phyloP scores from a whole-genome alignment of 1,140 invertebrate genomes.

The Propsilocerus akamusi region DNA sequence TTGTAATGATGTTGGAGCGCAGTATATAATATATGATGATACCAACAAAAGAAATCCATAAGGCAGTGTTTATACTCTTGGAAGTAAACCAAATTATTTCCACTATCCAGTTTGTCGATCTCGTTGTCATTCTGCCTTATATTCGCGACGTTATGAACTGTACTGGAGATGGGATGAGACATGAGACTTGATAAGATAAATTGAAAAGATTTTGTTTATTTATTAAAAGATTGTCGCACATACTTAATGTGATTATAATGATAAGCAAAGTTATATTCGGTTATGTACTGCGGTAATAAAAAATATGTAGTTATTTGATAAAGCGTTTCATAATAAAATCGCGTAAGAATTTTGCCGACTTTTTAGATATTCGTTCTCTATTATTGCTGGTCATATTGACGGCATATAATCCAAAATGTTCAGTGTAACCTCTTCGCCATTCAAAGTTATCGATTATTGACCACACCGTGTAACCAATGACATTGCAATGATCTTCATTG shows the following conservation, averaged over 20 bases:
- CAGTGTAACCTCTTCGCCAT: slow-evolving; percentile 25
- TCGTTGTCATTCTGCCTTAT: neutral
- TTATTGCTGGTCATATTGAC: slow-evolving; percentile 26
- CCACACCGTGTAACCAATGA: slow-evolving; percentile 35
- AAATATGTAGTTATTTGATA: too few species aligned
- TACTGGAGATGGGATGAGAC: too few species aligned
- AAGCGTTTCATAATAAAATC: neutral
- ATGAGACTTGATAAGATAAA: too few species aligned
- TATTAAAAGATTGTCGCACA: too few species aligned
- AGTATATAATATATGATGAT: neutral
- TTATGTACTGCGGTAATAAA: too few species aligned
- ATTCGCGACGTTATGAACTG: neutral
- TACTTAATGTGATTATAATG: too few species aligned
- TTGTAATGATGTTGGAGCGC: too few species aligned
- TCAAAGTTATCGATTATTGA: slow-evolving; percentile 40
- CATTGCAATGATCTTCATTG: slow-evolving; percentile 23
- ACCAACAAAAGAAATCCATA: neutral
- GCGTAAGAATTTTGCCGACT: neutral
- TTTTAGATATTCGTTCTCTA: slow-evolving; percentile 15
- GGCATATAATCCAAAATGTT: slow-evolving; percentile 26
- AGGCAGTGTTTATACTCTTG: neutral
- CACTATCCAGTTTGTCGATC: neutral
- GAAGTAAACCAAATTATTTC: neutral
- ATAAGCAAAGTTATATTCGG: too few species aligned
- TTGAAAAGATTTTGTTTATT: neutral